These are phyloP conservation scores for Leptinotarsa haldemani DNA, from an alignment of 2,888 invertebrate genomes.

Conservation along the genomic window DNA sequence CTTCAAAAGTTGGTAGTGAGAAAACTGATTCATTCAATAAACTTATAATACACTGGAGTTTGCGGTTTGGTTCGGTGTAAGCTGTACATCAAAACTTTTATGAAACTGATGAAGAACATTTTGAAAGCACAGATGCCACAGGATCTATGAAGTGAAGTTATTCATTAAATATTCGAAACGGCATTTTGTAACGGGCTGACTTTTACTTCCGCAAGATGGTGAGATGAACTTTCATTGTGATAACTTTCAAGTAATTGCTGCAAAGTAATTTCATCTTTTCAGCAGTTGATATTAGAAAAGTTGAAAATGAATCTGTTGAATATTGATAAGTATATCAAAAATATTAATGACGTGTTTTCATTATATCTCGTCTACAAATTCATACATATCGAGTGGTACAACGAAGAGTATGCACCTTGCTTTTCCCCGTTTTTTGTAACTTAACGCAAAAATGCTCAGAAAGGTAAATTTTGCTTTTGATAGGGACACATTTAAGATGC, in stretches of 20 bases:
- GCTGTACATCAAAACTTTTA: slow-evolving; percentile 7
- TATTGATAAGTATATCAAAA: no score
- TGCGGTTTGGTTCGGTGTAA: neutral
- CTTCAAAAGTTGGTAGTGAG: neutral
- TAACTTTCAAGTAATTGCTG: neutral
- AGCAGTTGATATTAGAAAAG: neutral
- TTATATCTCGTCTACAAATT: no score
- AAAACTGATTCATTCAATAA: neutral
- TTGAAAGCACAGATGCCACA: slow-evolving; percentile 6
- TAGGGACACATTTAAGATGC: no score
- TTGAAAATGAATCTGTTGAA: no score
- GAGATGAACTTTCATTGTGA: neutral
- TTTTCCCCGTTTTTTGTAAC: no score
- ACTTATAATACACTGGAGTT: neutral
- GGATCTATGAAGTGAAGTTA: neutral
- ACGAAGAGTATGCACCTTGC: no score
- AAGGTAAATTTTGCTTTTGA: no score
- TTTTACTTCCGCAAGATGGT: no score
- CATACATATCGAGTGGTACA: no score
- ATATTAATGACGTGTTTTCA: no score
- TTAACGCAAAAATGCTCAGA: no score
- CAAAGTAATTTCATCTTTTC: neutral
- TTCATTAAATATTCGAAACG: neutral
- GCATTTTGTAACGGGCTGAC: no score
- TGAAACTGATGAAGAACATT: neutral